Conservation (phyloP, 92 coral and sea anemone genomes). For the Phymanthus crucifer region DNA sequence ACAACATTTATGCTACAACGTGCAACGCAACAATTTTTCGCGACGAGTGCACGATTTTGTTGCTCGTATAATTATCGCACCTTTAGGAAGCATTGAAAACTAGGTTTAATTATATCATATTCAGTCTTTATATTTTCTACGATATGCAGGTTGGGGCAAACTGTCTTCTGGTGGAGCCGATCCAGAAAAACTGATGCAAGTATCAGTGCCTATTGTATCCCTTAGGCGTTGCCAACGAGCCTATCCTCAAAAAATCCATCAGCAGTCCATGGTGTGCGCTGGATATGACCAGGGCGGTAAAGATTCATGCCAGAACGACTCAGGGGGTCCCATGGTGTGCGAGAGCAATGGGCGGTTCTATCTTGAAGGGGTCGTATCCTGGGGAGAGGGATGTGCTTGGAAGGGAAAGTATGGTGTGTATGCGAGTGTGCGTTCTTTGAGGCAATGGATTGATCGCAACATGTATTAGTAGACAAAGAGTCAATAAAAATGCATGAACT, state of each 20-base stretch:
- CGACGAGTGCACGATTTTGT: too few species aligned
- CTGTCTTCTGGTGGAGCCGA: conserved; percentile 11
- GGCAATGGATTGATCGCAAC: conserved; percentile 10
- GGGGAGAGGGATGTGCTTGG: conserved; percentile 30
- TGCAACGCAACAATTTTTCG: too few species aligned
- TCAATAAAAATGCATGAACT: neutral
- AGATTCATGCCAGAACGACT: conserved; percentile 26
- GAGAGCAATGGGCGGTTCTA: conserved; percentile 17
- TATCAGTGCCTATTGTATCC: conserved; percentile 20
- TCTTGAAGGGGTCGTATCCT: conserved; percentile 33
- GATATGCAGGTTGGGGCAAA: conserved; percentile 24
- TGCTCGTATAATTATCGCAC: too few species aligned
- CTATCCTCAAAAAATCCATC: conserved; percentile 19
- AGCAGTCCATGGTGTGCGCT: conserved; percentile 29
- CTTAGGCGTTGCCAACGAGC: neutral
- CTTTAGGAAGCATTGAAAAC: too few species aligned
- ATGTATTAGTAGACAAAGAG: neutral
- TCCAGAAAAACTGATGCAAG: conserved; percentile 24
- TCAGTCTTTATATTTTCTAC: neutral
- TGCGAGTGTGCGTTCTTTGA: conserved; percentile 16
- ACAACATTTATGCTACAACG: too few species aligned
- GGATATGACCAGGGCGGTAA: conserved; percentile 21
- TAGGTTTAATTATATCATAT: too few species aligned
- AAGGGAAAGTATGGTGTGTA: conserved; percentile 16
- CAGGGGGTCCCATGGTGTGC: conserved; percentile 29